These are phyloP conservation scores for Urocitellus parryii DNA, from an alignment of 2,113 vertebrate genomes.

Conservation along the genomic window DNA sequence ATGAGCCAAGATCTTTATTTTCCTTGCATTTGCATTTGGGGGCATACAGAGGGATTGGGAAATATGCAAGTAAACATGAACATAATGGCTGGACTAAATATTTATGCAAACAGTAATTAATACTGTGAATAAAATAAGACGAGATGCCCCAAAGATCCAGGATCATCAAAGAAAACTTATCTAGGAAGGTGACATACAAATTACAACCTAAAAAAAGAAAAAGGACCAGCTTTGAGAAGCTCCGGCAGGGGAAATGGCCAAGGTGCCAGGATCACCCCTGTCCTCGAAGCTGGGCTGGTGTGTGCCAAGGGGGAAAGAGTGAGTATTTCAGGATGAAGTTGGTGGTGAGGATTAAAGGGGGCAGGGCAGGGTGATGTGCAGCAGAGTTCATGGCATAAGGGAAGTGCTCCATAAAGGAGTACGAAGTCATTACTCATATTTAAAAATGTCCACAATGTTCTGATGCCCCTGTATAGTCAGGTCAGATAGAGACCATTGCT, in stretches of 20 bases:
- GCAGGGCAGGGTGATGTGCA: neutral
- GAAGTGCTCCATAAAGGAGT: neutral
- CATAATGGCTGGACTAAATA: neutral
- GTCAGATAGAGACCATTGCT: too few species aligned
- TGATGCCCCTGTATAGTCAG: neutral
- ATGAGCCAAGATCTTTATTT: neutral
- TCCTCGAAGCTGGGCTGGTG: neutral
- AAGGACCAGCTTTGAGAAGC: neutral
- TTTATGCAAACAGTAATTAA: neutral
- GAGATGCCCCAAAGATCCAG: neutral
- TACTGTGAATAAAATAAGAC: neutral
- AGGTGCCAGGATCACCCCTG: fast-evolving
- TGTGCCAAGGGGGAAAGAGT: neutral
- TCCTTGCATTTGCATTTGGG: neutral
- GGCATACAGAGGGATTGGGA: neutral
- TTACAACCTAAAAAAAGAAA: neutral
- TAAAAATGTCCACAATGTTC: neutral
- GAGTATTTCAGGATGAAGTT: neutral
- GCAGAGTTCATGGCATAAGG: neutral
- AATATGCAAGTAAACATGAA: neutral
- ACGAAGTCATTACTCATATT: neutral
- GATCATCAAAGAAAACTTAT: neutral
- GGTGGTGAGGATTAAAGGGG: neutral
- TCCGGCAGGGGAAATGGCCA: neutral
- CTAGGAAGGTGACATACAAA: neutral